These are phyloP conservation scores for Lateolabrax maculatus DNA, from an alignment of 2,797 vertebrate genomes.

Conservation along the genomic window DNA sequence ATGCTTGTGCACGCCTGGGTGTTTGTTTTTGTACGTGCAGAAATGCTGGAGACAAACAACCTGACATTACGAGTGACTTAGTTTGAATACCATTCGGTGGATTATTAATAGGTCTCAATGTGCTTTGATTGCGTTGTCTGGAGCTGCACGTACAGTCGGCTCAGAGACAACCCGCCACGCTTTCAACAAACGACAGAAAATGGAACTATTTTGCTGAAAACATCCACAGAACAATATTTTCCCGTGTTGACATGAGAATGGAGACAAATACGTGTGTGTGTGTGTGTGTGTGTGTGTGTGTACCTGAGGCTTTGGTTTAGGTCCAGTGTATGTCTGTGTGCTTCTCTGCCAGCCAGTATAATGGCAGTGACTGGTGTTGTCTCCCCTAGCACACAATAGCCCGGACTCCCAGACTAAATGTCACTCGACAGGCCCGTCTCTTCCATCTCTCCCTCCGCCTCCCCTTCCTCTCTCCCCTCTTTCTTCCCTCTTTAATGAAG, in stretches of 20 bases:
- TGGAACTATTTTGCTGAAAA: slow-evolving; percentile 29
- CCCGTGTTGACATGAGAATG: slow-evolving; percentile 31
- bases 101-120: slow-evolving; percentile 22
- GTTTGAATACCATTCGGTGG: slow-evolving; percentile 12
- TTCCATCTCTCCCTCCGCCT: slow-evolving; percentile 40
- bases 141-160: background rate
- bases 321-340: slow-evolving; percentile 26
- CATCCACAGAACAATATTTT: slow-evolving; percentile 35
- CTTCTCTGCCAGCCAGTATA: slow-evolving; percentile 41
- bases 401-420: slow-evolving; percentile 64
- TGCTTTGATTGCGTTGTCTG: slow-evolving; percentile 12
- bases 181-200: slow-evolving; percentile 12
- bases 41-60: slow-evolving; percentile 45
- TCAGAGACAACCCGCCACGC: background rate
- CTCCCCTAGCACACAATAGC: slow-evolving; percentile 64
- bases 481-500: slow-evolving; percentile 55
- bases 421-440: slow-evolving; percentile 67
- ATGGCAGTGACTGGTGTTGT: slow-evolving; percentile 67
- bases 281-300: slow-evolving; percentile 24
- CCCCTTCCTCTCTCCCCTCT: background rate
- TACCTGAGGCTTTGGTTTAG: slow-evolving; percentile 51
- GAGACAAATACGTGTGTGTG: slow-evolving; percentile 43
- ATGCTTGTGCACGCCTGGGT: slow-evolving; percentile 29
- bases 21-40: slow-evolving; percentile 34
- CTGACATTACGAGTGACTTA: slow-evolving; percentile 20